Base-by-base conservation (phyloP, 2,888 invertebrate genomes). In the Lasioglossum morio region DNA sequence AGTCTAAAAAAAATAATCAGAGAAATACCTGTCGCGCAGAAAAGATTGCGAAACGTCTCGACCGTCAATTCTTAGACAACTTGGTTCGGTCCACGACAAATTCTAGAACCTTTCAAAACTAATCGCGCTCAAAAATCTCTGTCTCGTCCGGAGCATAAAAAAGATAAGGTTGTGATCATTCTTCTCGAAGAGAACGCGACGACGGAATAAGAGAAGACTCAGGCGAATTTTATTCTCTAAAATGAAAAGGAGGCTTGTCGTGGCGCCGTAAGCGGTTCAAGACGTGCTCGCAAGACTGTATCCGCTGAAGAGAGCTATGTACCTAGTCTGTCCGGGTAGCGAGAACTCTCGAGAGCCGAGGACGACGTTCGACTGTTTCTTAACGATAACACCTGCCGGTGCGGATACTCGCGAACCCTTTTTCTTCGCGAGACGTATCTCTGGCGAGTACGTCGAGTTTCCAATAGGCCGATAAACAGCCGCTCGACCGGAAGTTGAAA, bases 21-120 rank as follows among this genome's bases (percentile, higher is more conserved):
- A 73, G 84, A n/a, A 88, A 89, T 88, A 90, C 91, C 88, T 91
- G 91, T 85, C 91, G 82, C 79, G 34, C 43, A 40, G 73, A 78
- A 79, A 80, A 88, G 84, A 89, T 85, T 76, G 82, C 70, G 69
- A 66, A n/a, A 72, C 46, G 66, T 79, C 82, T 30, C 46, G 60
- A 34, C 12, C 48, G 79, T 16, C 46, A 48, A 82, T 87, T 85
- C 83, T 83, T 84, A n/a, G 75, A 72, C 34, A n/a, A 4, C 30
- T 30, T 14, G 30, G 1, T 14, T 60, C 60, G 48, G 48, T 53
- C n/a, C n/a, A 10, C 53, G 53, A n/a, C 2, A 53, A 53, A 53
- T 53, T 4, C 53, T 53, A n/a, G 10, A n/a, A 53, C 8, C 2
- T 23, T 10, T 23, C n/a, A 23, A n/a, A 53, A 53, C 53, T 53